These are phyloP conservation scores for Prunella fulvescens DNA, from an alignment of 2,113 vertebrate genomes.

Conservation along the genomic window DNA sequence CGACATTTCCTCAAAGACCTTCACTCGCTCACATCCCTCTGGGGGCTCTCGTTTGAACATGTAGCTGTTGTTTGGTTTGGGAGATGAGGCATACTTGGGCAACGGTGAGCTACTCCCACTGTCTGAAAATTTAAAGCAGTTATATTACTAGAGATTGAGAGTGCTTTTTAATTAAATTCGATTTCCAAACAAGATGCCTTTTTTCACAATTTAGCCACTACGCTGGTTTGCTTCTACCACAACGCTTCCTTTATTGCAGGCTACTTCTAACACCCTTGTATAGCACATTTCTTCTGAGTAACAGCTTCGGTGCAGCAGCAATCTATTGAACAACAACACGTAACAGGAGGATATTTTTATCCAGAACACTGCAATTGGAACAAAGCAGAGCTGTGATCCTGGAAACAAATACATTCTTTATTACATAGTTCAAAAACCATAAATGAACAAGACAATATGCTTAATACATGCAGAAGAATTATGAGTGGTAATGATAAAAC, in stretches of 20 bases:
- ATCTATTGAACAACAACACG: conserved; percentile 36
- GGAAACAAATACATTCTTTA: conserved; percentile 55
- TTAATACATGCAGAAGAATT: conserved; percentile 24
- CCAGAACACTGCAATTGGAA: conserved; percentile 8
- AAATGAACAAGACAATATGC: conserved; percentile 22
- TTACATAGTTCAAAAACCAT: neutral
- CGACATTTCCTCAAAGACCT: conserved; percentile 97
- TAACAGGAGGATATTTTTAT: conserved; percentile 52
- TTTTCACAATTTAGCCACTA: conserved; percentile 48
- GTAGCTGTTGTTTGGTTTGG: conserved; percentile 99
- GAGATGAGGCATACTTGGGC: conserved; percentile 95
- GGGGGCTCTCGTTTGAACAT: conserved; percentile 99
- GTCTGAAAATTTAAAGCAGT: conserved; percentile 86
- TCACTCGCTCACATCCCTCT: conserved; percentile 97
- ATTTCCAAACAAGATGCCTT: conserved; percentile 73
- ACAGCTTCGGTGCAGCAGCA: conserved; percentile 37
- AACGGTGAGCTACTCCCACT: conserved; percentile 92
- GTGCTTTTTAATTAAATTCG: conserved; percentile 67
- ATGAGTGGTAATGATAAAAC: conserved; percentile 1
- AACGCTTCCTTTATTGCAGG: conserved; percentile 34
- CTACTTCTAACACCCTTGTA: conserved; percentile 42
- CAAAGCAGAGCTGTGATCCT: conserved; percentile 55
- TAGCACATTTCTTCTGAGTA: conserved; percentile 53
- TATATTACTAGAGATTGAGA: conserved; percentile 80
- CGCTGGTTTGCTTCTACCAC: conserved; percentile 33